phyloP scores from a whole-genome alignment of 1,140 invertebrate genomes.

The Pseudoatta argentina region DNA sequence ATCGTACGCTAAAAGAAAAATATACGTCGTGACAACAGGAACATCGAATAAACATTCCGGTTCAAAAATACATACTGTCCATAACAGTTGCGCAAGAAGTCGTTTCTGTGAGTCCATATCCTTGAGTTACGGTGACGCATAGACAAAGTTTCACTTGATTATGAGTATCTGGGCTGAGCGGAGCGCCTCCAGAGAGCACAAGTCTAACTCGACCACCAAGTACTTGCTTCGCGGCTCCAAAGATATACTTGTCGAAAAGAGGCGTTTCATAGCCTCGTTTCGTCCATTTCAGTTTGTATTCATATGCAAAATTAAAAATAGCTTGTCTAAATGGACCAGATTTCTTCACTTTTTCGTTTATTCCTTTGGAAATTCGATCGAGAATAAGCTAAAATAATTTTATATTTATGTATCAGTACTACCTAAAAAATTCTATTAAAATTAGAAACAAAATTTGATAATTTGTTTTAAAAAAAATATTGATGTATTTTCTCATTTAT shows the following conservation, averaged over 20 bases:
- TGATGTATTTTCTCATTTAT: background rate
- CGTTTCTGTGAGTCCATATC: constrained; percentile 99
- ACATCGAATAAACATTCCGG: background rate
- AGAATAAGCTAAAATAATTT: constrained; percentile 92
- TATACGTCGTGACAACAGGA: background rate
- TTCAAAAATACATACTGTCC: constrained; percentile 89
- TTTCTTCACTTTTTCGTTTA: constrained; percentile 95
- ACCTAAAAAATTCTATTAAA: background rate
- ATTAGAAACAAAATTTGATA: background rate
- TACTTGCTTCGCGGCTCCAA: constrained; percentile 89
- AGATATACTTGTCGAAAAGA: constrained; percentile 90
- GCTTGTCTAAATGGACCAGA: constrained; percentile 91
- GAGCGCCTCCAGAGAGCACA: constrained; percentile 97
- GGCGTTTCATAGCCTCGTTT: constrained; percentile 94
- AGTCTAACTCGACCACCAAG: constrained; percentile 95
- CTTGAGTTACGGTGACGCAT: constrained; percentile 96
- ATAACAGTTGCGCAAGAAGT: constrained; percentile 96
- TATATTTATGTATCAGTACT: background rate
- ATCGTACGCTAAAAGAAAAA: constrained; percentile 87
- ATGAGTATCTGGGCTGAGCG: constrained; percentile 98
- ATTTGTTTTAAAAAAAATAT: background rate
- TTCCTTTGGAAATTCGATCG: constrained; percentile 97
- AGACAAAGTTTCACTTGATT: constrained; percentile 97
- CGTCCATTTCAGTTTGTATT: constrained; percentile 96
- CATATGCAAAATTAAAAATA: constrained; percentile 96